Percentiles rank a stretch among this genome's conserved stretches.
Evolutionary conservation across 2,113 vertebrate species (phyloP).

Genomic region (Cyprinus carpio): DNA sequence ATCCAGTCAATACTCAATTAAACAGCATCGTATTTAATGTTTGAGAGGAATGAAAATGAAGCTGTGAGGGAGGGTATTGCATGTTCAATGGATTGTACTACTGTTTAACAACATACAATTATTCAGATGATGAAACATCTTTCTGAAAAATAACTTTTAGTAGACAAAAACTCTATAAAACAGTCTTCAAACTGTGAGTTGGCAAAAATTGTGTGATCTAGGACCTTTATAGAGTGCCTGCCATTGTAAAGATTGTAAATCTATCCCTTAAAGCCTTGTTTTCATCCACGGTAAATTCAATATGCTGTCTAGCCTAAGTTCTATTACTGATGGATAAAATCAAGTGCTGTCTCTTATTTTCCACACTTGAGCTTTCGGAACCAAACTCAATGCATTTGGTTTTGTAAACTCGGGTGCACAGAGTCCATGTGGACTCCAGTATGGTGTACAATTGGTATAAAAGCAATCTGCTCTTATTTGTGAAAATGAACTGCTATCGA

Average conservation of each 20-base stretch:
- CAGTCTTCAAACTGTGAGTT: neutral
- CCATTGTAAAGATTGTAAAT: neutral
- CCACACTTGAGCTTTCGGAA: neutral
- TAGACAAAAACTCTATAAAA: neutral
- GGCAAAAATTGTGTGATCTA: neutral
- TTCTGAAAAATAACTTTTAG: neutral
- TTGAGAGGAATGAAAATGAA: no score
- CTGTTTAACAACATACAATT: neutral
- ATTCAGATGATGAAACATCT: neutral
- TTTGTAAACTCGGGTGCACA: neutral
- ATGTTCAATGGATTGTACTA: neutral
- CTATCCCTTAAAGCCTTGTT: neutral
- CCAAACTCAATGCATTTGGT: neutral
- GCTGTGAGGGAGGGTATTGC: neutral
- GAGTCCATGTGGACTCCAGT: neutral
- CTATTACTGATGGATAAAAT: neutral
- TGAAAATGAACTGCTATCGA: constrained; percentile 3
- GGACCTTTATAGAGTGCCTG: neutral
- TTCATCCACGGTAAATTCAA: neutral
- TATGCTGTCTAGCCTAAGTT: neutral
- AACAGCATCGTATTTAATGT: no score
- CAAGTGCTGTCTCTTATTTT: neutral
- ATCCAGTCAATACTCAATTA: neutral
- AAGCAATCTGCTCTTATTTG: constrained; percentile 28
- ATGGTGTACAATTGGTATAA: neutral